Base-by-base conservation (phyloP, 2,888 invertebrate genomes). In the Dysmachus trigonus region DNA sequence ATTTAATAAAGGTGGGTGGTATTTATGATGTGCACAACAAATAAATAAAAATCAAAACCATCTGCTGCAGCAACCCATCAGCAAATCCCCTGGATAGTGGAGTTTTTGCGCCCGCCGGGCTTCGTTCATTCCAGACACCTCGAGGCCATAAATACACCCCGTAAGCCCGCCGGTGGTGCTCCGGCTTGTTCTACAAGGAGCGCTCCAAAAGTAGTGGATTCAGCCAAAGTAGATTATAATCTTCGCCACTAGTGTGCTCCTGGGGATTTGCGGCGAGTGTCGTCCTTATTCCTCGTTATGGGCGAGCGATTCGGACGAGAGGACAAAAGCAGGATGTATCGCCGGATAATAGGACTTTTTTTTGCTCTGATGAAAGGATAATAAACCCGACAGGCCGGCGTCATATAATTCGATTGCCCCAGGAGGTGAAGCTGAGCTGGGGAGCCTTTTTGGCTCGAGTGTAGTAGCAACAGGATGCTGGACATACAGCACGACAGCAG, bases 31-130 rank as follows among this genome's bases (percentile, higher is more conserved):
- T 79, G 62, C 62, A 30, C 30, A 47, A 79, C 77, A 79, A 47
- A 79, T 79, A 79, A 79, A 79, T 41, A 79, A 79, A 79, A 79
- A 79, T 79, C 47, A 79, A 27, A 47, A 79, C 15, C 79, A 79
- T 79, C 47, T 79, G 79, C 47, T 30, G 51, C 47, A 62, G 27
- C 18, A 10, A 8, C 62, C 62, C 62, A 62, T 62, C 62, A 62
- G 62, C 18, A 62, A 27, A 18, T 27, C 27, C 62, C 27, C 1
- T 3, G 62, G 62, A 8, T 13, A 62, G 62, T 62, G 22, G 18
- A 22, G 27, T 4, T 62, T 62, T 62, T 62, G 41, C 22, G 22
- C 22, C 62, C 31, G 27, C 2, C 18, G n/a, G 27, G 38, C n/a
- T 47, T 47, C 47, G 47, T 47, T 62, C 47, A 51, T 79, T 79